These are phyloP conservation scores for Paramisgurnus dabryanus DNA, from an alignment of 2,113 vertebrate genomes.

Conservation along the genomic window DNA sequence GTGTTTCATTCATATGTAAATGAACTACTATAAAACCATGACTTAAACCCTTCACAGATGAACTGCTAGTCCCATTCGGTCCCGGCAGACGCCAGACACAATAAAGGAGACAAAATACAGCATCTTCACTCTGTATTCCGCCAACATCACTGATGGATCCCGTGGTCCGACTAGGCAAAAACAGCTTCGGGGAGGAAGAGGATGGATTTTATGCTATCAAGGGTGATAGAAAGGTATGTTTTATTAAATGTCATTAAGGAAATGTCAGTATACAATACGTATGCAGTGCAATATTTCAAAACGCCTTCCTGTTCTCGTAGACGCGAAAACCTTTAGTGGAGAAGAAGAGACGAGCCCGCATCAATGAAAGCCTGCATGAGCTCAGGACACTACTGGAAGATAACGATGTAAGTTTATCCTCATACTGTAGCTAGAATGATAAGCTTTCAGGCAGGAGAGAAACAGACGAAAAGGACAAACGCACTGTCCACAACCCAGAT, in stretches of 20 bases:
- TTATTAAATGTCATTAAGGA: background rate
- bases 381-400: slow-evolving; percentile 81
- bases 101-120: background rate
- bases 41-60: background rate
- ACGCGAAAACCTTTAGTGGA: slow-evolving; percentile 90
- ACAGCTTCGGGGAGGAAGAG: slow-evolving; percentile 64
- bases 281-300: background rate
- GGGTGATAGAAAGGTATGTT: slow-evolving; percentile 78
- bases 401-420: slow-evolving; percentile 77
- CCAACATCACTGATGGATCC: slow-evolving; percentile 73
- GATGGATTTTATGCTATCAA: slow-evolving; percentile 67
- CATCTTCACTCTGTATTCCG: background rate
- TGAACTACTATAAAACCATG: slow-evolving; percentile 72
- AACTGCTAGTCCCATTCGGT: background rate
- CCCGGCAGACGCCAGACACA: background rate
- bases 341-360: slow-evolving; percentile 89
- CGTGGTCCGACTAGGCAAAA: slow-evolving; percentile 51
- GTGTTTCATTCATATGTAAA: slow-evolving; percentile 80
- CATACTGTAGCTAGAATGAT: no score
- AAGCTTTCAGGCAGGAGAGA: no score
- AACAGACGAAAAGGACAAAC: no score
- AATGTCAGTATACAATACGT: background rate
- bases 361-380: slow-evolving; percentile 90
- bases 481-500: no score
- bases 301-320: slow-evolving; percentile 62